Evolutionary conservation across 2,113 vertebrate genomes (phyloP), one percentile per base, ranked within the genome.

Genomic region (Python bivittatus): DNA sequence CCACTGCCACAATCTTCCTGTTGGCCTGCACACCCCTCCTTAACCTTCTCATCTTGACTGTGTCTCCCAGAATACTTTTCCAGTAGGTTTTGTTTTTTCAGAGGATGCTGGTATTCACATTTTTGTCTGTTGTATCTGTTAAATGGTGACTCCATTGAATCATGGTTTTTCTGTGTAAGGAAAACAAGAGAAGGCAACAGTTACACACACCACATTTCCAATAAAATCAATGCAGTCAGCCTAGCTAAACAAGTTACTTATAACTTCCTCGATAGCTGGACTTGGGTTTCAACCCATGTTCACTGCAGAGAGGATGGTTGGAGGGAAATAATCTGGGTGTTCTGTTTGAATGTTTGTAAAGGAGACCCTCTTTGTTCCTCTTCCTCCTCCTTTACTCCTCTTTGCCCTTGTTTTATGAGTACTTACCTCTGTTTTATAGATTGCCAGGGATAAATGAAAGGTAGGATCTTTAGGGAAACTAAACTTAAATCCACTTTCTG

Each of bases 51-150:
- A 33, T 33, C 15, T 72, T 72, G 33, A 33, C 68, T 72, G 68
- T 33, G 15, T 68, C 64, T n/a, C 29, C n/a, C 68, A 72, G 29
- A 17, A 38, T 33, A 13, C 33, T 72, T 72, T 72, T 15, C 68
- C 29, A 4, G 17, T 72, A 1, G 17, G 12, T 29, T 68, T 17
- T 6, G 1, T 0, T 5, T 4, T 2, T 0, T 13, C 29, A 6
- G 5, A 20, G 1, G n/a, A 72, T 72, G 68, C 68, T 72, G 68
- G n/a, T 72, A 72, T 72, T 72, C n/a, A 7, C 6, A 17, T 72
- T 72, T 72, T 79, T 38, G n/a, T 79, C 68, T 79, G n/a, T 38
- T 79, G 68, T 6, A 20, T 79, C 17, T 38, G 68, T 79, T 38
- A 38, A 38, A 79, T 3, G 15, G 38, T 38, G 15, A 20, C 38